phyloP scores from a whole-genome alignment of 2,797 vertebrate species.

The Martes flavigula region DNA sequence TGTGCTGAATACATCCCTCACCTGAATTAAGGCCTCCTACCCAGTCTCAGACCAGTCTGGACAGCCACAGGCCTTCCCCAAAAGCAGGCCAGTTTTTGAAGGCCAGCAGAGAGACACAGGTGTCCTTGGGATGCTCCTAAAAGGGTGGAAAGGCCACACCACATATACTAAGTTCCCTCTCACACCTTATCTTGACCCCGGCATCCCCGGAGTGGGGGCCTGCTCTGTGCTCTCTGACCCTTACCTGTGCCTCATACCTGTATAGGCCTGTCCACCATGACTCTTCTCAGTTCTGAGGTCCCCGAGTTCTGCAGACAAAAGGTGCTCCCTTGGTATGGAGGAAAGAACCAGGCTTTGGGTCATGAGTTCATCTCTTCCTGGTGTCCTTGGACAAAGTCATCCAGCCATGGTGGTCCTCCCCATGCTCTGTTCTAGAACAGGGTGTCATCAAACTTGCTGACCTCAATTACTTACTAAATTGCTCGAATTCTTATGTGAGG shows the following conservation, averaged over 20 bases:
- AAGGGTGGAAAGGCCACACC: background rate
- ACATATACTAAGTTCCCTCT: background rate
- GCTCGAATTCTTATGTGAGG: background rate
- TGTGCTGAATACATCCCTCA: background rate
- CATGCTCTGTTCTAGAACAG: background rate
- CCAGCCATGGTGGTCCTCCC: background rate
- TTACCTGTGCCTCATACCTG: rapidly evolving
- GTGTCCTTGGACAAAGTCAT: background rate
- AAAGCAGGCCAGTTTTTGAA: background rate
- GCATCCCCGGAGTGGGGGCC: background rate
- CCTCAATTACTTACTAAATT: background rate
- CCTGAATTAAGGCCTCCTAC: background rate
- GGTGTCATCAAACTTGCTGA: background rate
- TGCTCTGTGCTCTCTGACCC: background rate
- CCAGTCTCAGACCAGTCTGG: background rate
- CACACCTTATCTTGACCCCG: background rate
- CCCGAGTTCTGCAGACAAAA: background rate
- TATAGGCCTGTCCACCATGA: background rate
- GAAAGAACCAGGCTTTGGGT: background rate
- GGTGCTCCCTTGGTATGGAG: background rate
- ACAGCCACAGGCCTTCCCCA: background rate
- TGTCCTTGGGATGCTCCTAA: background rate
- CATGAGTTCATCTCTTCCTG: background rate
- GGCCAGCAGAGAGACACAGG: background rate
- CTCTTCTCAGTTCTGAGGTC: background rate